These are phyloP conservation scores for Capromys pilorides DNA, from an alignment of 2,797 vertebrate genomes.

Conservation along the genomic window DNA sequence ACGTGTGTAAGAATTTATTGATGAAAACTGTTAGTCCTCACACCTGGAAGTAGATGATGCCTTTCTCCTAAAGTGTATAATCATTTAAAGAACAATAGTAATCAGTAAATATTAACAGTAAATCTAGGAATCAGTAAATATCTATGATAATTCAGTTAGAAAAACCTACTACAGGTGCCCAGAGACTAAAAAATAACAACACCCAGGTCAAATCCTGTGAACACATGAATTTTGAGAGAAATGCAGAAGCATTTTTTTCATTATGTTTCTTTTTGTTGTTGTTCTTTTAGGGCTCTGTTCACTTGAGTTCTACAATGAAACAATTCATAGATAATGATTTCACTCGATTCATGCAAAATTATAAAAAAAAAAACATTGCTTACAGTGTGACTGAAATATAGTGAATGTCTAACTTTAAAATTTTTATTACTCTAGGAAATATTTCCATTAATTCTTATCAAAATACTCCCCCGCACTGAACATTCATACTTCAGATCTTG, in stretches of 20 bases:
- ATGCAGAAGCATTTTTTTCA: background rate
- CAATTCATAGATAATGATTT: background rate
- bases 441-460: background rate
- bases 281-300: background rate
- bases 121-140: background rate
- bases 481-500: no score
- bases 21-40: background rate
- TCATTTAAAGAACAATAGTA: background rate
- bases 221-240: no score
- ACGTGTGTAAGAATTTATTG: fast-evolving
- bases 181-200: background rate
- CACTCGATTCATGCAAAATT: background rate
- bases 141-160: background rate
- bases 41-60: background rate
- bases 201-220: no score
- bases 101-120: no score
- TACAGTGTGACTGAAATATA: background rate
- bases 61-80: background rate
- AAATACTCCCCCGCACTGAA: no score
- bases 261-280: background rate
- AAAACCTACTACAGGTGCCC: background rate
- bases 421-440: background rate
- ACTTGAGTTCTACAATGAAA: background rate
- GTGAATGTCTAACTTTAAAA: background rate
- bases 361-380: no score